Base-by-base conservation (phyloP, 2,797 vertebrate species). In the Jordanella pulchra region DNA sequence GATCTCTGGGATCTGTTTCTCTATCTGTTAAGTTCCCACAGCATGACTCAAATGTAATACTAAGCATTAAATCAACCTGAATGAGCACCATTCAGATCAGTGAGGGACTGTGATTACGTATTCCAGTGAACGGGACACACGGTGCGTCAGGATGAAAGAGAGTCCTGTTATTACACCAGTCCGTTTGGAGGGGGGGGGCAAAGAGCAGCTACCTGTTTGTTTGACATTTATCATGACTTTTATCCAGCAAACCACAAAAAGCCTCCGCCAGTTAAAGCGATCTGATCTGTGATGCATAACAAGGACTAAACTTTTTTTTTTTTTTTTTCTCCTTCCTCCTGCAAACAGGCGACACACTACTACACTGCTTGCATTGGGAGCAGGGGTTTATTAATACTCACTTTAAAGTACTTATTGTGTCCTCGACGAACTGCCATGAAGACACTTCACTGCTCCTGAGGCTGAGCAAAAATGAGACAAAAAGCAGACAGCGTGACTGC, bases 381-480 rank as follows among this genome's bases (percentile, higher is more conserved):
- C 51, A 17, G 15, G n/a, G 69, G 51, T 58, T 50, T 39, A 39
- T 39, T 39, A 51, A 81, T 92, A 95, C 95, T 95, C 91, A 95
- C 95, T 94, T 95, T 94, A 84, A 94, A 90, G 92, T 95, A 95
- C 91, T 94, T 94, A 90, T 89, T 92, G 93, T 95, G 94, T 93
- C 95, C 94, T 94, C 94, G 92, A 93, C 94, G 94, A 91, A 95
- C 91, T 94, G 95, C 95, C 95, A 95, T 95, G 94, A 93, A 95
- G 94, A 95, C 93, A 93, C 92, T 89, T 92, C 92, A 93, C 94
- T 93, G 94, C 93, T 94, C 92, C 91, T 81, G 79, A 90, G 88
- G 94, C 94, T 95, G 84, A 69, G 76, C 61, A 55, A 77, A 75
- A 73, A 89, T 70, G 77, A 89, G 72, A 84, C 68, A 91, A 79